Conservation (phyloP, 2,797 vertebrate species). For the Neosilurus mollespiculum region DNA sequence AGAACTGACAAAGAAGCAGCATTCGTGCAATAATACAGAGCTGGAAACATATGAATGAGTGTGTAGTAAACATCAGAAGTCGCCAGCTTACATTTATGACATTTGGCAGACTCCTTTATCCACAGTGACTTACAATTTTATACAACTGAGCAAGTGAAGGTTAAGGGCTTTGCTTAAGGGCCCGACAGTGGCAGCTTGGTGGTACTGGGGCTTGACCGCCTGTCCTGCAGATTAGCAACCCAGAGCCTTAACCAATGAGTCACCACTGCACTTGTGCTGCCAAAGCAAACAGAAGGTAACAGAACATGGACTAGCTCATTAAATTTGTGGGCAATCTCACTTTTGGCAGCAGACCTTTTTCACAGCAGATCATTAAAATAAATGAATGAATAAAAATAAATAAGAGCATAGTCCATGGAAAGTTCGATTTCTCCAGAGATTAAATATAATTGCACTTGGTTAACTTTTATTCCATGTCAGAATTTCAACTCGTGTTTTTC, state of each 20-base stretch:
- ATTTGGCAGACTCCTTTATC: no score
- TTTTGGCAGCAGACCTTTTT: background rate
- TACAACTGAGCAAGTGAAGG: no score
- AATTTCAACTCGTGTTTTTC: background rate
- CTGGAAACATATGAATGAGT: conserved; percentile 44
- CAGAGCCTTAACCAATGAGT: no score
- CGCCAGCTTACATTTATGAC: conserved; percentile 31
- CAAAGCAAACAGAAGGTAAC: conserved; percentile 47
- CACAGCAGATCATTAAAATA: background rate
- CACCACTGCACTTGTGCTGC: no score
- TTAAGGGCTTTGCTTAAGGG: no score
- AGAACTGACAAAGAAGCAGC: no score
- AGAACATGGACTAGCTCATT: conserved; percentile 39
- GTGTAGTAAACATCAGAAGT: conserved; percentile 39
- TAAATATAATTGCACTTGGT: background rate
- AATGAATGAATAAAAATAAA: no score
- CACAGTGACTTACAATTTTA: no score
- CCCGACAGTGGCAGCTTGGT: no score
- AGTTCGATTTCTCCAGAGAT: background rate
- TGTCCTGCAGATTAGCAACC: no score
- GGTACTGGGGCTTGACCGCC: no score
- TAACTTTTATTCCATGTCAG: background rate
- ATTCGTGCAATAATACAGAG: conserved; percentile 46
- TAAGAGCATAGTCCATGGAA: no score
- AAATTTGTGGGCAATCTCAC: conserved; percentile 23